Percentiles rank a stretch among this genome's conserved stretches.
Conservation (phyloP, 2,113 vertebrate genomes). For the Barbus barbus region DNA sequence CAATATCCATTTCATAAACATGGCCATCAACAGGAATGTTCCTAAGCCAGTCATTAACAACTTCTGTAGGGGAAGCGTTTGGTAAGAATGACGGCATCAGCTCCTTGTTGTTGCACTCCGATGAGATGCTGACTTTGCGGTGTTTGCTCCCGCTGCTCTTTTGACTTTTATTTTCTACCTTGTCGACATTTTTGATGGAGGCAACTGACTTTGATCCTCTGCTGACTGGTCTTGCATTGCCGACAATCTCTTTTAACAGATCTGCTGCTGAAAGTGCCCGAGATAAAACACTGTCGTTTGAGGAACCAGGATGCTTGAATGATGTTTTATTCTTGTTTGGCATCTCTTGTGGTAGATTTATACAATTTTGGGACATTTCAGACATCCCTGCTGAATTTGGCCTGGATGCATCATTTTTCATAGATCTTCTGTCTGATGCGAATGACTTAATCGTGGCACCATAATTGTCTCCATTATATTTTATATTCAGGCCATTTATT, state of each 20-base stretch:
- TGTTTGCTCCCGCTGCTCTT: not conserved
- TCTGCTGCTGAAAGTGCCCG: conserved; percentile 64
- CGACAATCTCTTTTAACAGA: conserved; percentile 62
- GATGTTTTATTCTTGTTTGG: conserved; percentile 53
- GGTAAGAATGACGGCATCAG: conserved; percentile 45
- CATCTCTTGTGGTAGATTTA: conserved; percentile 61
- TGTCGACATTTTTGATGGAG: conserved; percentile 42
- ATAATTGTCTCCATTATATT: conserved; percentile 44
- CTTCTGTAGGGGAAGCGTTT: conserved; percentile 46
- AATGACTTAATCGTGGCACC: conserved; percentile 53
- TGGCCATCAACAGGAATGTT: conserved; percentile 41
- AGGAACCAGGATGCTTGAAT: conserved; percentile 47
- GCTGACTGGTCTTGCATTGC: conserved; percentile 53
- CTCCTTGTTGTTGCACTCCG: conserved; percentile 13
- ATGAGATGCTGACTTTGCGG: conserved; percentile 1
- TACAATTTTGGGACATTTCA: conserved; percentile 54
- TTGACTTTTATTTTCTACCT: conserved; percentile 46
- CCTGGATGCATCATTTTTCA: conserved; percentile 42
- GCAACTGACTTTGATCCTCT: conserved; percentile 63
- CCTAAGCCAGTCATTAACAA: conserved; percentile 54
- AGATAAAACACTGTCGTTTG: conserved; percentile 56
- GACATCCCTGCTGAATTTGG: conserved; percentile 48
- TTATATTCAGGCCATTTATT: conserved; percentile 40
- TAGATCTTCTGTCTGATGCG: conserved; percentile 39
- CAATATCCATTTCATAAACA: conserved; percentile 47